Base-by-base conservation (phyloP, 2,113 vertebrate species). In the Crotalus helleri region DNA sequence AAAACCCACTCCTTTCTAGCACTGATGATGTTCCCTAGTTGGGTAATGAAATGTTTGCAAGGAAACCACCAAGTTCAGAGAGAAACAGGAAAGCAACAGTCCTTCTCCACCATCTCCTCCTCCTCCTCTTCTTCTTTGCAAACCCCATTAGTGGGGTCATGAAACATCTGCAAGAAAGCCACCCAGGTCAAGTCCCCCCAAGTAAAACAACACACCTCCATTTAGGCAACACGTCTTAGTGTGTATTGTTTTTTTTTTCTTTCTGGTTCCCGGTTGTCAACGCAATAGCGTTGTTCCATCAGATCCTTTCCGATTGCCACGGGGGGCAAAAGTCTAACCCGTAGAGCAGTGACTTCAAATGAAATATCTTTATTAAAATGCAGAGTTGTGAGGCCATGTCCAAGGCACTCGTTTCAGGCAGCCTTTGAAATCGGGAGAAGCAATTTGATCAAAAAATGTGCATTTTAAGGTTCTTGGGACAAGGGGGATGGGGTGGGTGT, bases 391-490 rank as follows among this genome's bases (percentile, higher is more conserved):
- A 12, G 8, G 5, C n/a, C 53, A 7, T 44, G 0, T 0, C 0
- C 10, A 44, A 5, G 10, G 91, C 54, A 29, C 3, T 33, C 19
- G 7, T n/a, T 39, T 11, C 5, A 55, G 19, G 53, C 3, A 21
- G 3, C 23, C 39, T 44, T 58, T 89, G 55, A 88, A 88, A 88
- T 1, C 55, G 51, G 87, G 69, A 0, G 2, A 24, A 39, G 0
- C 24, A 3, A 3, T 88, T 49, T 33, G 6, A 3, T 11, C 0
- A 39, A 94, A 8, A 51, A 9, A 51, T 51, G 49, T 51, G 49
- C 49, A 9, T 51, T 51, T 51, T 21, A 1, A 29, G 49, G 0
- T 5, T 11, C 13, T 4, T 1, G 5, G 46, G 88, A 4, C 0
- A 8, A 92, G 95, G 95, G 1, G 0, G 1, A 4, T 61, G 44